Base-by-base conservation (phyloP, 2,113 vertebrate genomes). In the Anguilla rostrata region DNA sequence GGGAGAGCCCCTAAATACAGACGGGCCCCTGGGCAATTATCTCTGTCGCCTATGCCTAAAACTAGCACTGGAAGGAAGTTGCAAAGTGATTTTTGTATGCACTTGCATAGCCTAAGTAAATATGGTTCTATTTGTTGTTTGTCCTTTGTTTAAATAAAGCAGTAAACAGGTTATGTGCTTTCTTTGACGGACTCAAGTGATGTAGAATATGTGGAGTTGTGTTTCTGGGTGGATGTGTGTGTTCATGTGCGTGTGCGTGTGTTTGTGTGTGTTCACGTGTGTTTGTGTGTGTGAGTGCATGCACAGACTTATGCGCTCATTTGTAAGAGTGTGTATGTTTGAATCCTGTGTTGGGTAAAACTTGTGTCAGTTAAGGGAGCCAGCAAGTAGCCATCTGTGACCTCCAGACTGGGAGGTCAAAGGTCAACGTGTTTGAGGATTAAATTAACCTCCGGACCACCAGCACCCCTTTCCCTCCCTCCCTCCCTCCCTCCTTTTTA, bases 251-350 rank as follows among this genome's bases (percentile, higher is more conserved):
- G 15, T 71, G 66, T 56, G 84, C 41, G 26, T 83, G 53, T 88
- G 12, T 83, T 83, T 88, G 85, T 83, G 57, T 78, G 85, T 78
- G 85, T 49, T 46, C 43, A 34, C 34, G 85, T 85, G 75, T 5
- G 93, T 91, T 39, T 92, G 89, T 93, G 93, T 85, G 94, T 43
- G 93, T 53, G 7, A 11, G 49, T 53, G 8, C 2, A 14, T 53
- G 12, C 11, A 53, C 11, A 11, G 49, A 1, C 3, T 11, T 12
- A 53, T 12, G 49, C 2, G 12, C 11, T 6, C 49, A 53, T 94
- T 8, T 81, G 80, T 34, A 9, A 8, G 80, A 3, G 80, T 34
- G 80, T 66, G 60, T 66, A 34, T 78, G n/a, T 83, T 34, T 78
- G 81, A 79, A 39, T 16, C 34, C 8, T 66, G 41, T 6, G 83